Conservation (phyloP, 2,888 invertebrate species). For the Microplitis deprimator region DNA sequence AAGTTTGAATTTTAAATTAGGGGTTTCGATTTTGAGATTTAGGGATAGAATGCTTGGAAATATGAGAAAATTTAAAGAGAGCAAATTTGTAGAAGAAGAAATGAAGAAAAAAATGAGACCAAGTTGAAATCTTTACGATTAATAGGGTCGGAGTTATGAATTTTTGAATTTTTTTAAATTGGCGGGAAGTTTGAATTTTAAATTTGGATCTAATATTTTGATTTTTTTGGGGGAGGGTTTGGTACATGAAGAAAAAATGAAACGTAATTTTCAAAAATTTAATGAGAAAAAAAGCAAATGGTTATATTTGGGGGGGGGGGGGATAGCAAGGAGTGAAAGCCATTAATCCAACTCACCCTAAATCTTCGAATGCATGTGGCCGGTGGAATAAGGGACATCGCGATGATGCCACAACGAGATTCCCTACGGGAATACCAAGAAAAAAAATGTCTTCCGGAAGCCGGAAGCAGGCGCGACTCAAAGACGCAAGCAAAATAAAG, state of each 20-base stretch:
- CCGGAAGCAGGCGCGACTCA: slow-evolving; percentile 67
- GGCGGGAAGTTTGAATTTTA: too few species aligned
- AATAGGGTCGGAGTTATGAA: too few species aligned
- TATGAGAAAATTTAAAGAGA: too few species aligned
- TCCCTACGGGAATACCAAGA: slow-evolving; percentile 43
- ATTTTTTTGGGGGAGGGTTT: too few species aligned
- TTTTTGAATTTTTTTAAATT: too few species aligned
- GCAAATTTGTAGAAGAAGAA: too few species aligned
- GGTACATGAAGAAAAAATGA: slow-evolving; percentile 10
- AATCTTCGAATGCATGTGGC: slow-evolving; percentile 58
- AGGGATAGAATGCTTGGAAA: too few species aligned
- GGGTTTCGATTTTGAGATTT: too few species aligned
- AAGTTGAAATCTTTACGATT: too few species aligned
- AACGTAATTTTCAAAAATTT: slow-evolving; percentile 1
- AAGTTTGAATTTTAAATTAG: too few species aligned
- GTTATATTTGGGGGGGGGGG: slow-evolving; percentile 39
- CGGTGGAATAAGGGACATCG: slow-evolving; percentile 33
- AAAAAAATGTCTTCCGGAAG: slow-evolving; percentile 62
- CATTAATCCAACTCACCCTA: slow-evolving; percentile 56
- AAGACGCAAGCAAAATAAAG: slow-evolving; percentile 54
- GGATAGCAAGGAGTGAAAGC: slow-evolving; percentile 32
- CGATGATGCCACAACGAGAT: slow-evolving; percentile 20
- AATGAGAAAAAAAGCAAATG: slow-evolving; percentile 23
- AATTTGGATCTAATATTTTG: too few species aligned
- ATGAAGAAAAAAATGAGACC: too few species aligned